Base-by-base conservation (phyloP, 2,797 vertebrate genomes). In the Acrocephalus scirpaceus region DNA sequence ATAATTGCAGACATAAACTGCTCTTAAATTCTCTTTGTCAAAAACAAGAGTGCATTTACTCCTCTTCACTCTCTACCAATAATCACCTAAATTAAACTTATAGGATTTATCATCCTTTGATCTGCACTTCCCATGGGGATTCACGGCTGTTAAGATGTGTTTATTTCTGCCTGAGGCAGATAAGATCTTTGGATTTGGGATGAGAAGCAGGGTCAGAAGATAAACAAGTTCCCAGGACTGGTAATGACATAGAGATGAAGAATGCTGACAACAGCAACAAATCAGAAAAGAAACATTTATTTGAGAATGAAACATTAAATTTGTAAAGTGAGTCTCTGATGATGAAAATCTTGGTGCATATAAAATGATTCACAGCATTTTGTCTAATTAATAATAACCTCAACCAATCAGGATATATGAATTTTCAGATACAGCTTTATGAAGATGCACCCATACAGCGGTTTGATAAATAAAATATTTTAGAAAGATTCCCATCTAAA, bases 61-160 rank as follows among this genome's bases (percentile, higher is more conserved):
- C 10, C n/a, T 86, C 40, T 72, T 81, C 60, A 56, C 32, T 45
- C 27, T 53, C 62, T 47, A 70, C 60, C 64, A 79, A 45, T 81
- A 93, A 95, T 84, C 47, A 87, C 76, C 62, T 70, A 73, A 94
- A 83, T 90, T 61, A 75, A 88, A 78, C 89, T 95, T 76, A 76
- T 92, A 87, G 60, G 48, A 51, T 90, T 93, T 81, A 66, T 65
- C 26, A 34, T 82, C 48, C 60, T 90, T 86, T 90, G 80, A 78
- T 92, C 64, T 79, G 19, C 15, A 36, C 13, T 66, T 93, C 74
- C 71, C 72, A 12, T 47, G 71, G 77, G 53, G 20, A 85, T 88
- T 93, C 74, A 45, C 0, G 4, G 21, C 67, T 86, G 36, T 90
- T 92, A 82, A 87, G 57, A 71, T 77, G 57, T 76, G 64, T 82